Evolutionary conservation across 2,113 vertebrate genomes (phyloP).

Genomic region (Petrocephalus microphthalmus): DNA sequence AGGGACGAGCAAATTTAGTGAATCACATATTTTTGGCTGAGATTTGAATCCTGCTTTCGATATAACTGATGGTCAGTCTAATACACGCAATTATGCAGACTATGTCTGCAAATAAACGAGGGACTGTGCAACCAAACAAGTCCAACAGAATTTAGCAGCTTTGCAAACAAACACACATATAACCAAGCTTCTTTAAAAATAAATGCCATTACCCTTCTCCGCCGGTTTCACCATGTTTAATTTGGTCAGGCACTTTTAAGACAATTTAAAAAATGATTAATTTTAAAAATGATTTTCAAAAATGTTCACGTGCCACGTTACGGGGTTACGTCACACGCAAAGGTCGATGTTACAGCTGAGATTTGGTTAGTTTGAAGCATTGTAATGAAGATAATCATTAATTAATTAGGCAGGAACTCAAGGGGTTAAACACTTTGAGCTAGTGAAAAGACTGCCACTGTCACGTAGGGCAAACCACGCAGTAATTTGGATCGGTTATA

Average conservation of each 20-base stretch:
- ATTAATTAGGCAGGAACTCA: no score
- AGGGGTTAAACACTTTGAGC: no score
- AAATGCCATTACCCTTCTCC: background rate
- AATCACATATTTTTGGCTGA: background rate
- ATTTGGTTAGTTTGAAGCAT: background rate
- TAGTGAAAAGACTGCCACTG: no score
- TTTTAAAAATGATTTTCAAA: no score
- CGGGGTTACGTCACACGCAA: background rate
- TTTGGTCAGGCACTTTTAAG: background rate
- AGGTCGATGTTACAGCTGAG: background rate
- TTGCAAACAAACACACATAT: background rate
- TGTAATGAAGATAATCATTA: background rate
- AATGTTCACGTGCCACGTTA: background rate
- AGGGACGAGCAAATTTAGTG: background rate
- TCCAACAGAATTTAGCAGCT: background rate
- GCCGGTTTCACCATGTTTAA: background rate
- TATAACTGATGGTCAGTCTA: background rate
- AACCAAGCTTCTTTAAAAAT: background rate
- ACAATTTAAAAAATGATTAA: no score
- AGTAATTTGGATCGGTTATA: no score
- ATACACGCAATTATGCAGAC: background rate
- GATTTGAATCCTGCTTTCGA: background rate
- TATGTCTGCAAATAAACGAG: background rate
- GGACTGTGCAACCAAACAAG: background rate
- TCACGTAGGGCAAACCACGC: no score